Base-by-base conservation (phyloP, 2,797 vertebrate genomes). In the Amblyraja radiata region DNA sequence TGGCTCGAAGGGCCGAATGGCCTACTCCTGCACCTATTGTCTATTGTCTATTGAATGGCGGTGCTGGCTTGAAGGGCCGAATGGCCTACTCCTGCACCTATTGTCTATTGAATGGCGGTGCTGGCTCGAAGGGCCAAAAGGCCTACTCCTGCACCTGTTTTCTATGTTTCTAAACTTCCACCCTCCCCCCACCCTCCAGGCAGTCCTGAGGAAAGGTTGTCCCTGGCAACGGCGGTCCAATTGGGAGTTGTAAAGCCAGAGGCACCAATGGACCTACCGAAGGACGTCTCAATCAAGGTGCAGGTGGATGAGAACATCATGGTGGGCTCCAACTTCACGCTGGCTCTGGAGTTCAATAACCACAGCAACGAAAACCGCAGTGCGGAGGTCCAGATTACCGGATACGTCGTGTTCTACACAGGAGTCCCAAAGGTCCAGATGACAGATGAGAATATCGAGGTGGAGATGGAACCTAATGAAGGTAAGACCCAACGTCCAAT, bases 391-490 rank as follows among this genome's bases (percentile, higher is more conserved):
- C 98, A 98, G 94, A 93, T 99, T 95, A 98, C 96, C 0, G 98
- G 98, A 93, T 98, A 94, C 39, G 96, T 99, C 94, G 96, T 97
- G 93, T 99, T 97, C 95, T 99, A 99, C 93, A 99, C 99, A 0
- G 99, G 98, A 6, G 98, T 99, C 93, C 76, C 95, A 78, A 97
- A 97, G 93, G 93, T 91, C 0, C 97, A 99, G 94, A 97, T 99
- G 96, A 96, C 98, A 95, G 97, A 97, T 18, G 95, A 95, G 39
- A 95, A 95, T 0, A 97, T 97, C 71, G 94, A 92, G 0, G 95
- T 97, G 84, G 95, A 86, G 0, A 94, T 99, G 93, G 95, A 95
- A 0, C 97, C 98, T 3, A 93, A 94, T 39, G 94, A 96, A n/a
- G 95, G 98, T 99, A 96, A 98, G 98, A 28, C 79, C 77, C 71